A percentile compares a stretch with the other conserved stretches of the same genome.
Conservation (phyloP, 2,797 vertebrate species). For the Xiphorhynchus erythropygius region DNA sequence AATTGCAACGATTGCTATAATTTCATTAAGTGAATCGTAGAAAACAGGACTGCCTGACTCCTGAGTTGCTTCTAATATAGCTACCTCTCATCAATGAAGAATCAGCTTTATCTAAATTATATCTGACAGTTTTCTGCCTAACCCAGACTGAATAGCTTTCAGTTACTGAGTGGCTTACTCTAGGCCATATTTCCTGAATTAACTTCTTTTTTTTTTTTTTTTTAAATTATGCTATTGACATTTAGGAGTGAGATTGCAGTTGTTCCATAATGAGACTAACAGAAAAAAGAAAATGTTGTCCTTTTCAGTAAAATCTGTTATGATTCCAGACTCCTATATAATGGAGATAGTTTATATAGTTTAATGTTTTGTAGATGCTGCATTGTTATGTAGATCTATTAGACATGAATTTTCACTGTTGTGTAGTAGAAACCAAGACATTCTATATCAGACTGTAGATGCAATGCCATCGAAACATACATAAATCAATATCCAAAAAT, state of each 20-base stretch:
- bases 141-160: background rate
- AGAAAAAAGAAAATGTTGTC: background rate
- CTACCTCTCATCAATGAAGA: background rate
- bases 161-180: background rate
- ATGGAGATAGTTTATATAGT: background rate
- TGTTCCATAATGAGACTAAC: background rate
- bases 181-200: conserved; percentile 4
- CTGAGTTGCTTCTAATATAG: background rate
- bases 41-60: background rate
- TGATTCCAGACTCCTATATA: background rate
- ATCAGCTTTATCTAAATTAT: conserved; percentile 13
- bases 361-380: background rate
- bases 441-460: background rate
- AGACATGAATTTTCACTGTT: background rate
- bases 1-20: background rate
- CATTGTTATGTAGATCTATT: background rate
- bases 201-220: background rate
- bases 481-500: background rate
- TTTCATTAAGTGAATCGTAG: background rate
- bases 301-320: background rate
- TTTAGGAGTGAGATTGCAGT: background rate
- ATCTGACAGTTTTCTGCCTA: background rate
- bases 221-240: background rate
- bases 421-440: background rate
- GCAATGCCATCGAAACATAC: background rate